Evolutionary conservation across 2,797 vertebrate genomes (phyloP), one percentile per base, ranked within the genome.

Genomic region (Coranthus polyacanthus): DNA sequence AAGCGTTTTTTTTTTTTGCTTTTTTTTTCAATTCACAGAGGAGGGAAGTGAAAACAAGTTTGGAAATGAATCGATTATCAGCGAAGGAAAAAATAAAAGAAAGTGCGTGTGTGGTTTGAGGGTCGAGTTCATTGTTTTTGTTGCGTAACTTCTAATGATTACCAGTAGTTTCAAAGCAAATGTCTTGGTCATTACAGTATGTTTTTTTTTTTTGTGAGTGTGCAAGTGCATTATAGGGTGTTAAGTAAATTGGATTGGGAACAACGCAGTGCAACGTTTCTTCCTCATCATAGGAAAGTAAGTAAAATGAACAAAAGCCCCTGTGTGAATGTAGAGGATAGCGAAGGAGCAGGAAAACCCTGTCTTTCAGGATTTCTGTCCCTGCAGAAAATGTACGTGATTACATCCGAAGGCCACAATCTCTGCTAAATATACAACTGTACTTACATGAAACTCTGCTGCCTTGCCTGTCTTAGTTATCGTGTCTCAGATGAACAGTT

Each of bases 21-120:
- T n/a, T n/a, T 55, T 68, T 73, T 68, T 61, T 69, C 17, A 61
- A 53, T 52, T 75, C 22, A 68, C 56, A 59, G 39, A n/a, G 20
- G 11, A 53, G 18, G 36, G 41, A 56, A 46, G 32, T 21, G 34
- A 43, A 47, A 64, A 44, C 18, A 22, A n/a, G n/a, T n/a, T n/a
- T n/a, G n/a, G n/a, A n/a, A n/a, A n/a, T 4, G 2, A 5, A 44
- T 24, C 36, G 15, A 44, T 59, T 68, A 58, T 65, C 54, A n/a
- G n/a, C n/a, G n/a, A n/a, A n/a, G n/a, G n/a, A n/a, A n/a, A n/a
- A n/a, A n/a, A n/a, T n/a, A n/a, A n/a, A n/a, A n/a, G n/a, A n/a
- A n/a, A 62, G 24, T 10, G 2, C 24, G 3, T 6, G 44, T 21
- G 5, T 20, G 32, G 12, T 61, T 34, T 53, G 60, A 54, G 3